These are phyloP conservation scores for Patella pellucida DNA, from an alignment of 2,888 invertebrate genomes.

Conservation along the genomic window DNA sequence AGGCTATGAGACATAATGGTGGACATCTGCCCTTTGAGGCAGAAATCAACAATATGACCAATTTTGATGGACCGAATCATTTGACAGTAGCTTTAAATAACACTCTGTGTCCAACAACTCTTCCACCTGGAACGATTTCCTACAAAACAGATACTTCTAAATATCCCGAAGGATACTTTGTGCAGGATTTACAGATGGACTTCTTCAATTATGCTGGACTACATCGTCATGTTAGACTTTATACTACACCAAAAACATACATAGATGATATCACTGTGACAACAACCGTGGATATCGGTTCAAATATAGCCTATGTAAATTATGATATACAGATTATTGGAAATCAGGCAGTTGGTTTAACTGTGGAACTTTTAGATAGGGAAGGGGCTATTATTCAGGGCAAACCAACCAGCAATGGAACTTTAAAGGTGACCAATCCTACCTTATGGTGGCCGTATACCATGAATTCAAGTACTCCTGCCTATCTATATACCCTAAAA, in stretches of 20 bases:
- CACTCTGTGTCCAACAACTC: slow-evolving; percentile 85
- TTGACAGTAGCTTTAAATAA: slow-evolving; percentile 96
- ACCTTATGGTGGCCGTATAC: slow-evolving; percentile 94
- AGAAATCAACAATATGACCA: slow-evolving; percentile 81
- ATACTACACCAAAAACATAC: slow-evolving; percentile 86
- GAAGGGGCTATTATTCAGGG: slow-evolving; percentile 49
- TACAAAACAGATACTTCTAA: slow-evolving; percentile 61
- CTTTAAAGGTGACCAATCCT: slow-evolving; percentile 78
- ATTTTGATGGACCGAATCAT: slow-evolving; percentile 74
- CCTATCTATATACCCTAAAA: slow-evolving; percentile 49
- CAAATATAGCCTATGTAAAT: background rate
- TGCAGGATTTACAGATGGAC: slow-evolving; percentile 90
- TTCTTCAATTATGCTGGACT: slow-evolving; percentile 99
- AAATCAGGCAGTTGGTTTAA: too few species aligned
- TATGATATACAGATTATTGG: too few species aligned
- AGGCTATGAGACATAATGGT: slow-evolving; percentile 87
- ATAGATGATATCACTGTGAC: slow-evolving; percentile 87
- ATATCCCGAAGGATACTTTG: slow-evolving; percentile 77
- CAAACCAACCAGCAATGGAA: slow-evolving; percentile 73
- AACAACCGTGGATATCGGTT: slow-evolving; percentile 73
- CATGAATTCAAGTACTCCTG: slow-evolving; percentile 75
- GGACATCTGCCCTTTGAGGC: slow-evolving; percentile 96
- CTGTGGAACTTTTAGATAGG: slow-evolving; percentile 52
- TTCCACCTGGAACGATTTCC: slow-evolving; percentile 85
- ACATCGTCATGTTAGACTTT: slow-evolving; percentile 90